A percentile compares a stretch with the other conserved stretches of the same genome.
Conservation (phyloP, 1,140 invertebrate genomes). For the Uloborus diversus region DNA sequence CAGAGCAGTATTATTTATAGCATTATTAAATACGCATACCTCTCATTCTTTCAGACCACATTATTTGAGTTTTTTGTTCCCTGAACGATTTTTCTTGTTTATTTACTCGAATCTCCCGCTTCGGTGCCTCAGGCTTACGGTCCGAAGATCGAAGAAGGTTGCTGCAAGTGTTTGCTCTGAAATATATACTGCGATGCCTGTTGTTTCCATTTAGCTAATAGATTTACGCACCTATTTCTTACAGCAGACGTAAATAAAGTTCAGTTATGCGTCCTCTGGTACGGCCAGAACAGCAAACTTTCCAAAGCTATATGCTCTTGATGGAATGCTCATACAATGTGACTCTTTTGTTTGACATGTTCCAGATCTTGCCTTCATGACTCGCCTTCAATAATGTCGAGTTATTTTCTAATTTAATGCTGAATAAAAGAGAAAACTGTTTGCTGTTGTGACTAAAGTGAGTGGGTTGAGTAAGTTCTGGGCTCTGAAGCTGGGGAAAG, state of each 20-base stretch:
- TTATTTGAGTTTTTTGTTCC: constrained; percentile 1
- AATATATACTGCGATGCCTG: constrained; percentile 25
- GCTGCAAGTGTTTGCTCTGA: not conserved
- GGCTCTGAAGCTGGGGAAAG: too few relatives aligned
- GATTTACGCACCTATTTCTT: constrained; percentile 37
- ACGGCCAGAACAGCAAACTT: not conserved
- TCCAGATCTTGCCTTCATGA: constrained; percentile 24
- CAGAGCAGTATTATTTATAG: constrained; percentile 27
- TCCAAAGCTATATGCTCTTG: constrained; percentile 13
- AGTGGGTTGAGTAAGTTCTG: too few relatives aligned
- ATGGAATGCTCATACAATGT: not conserved
- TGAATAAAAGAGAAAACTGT: constrained; percentile 12
- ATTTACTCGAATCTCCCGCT: not conserved
- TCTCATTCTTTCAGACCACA: constrained; percentile 7
- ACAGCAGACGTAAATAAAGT: constrained; percentile 25
- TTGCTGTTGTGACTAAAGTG: not conserved
- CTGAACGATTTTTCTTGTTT: not conserved
- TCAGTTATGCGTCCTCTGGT: constrained; percentile 27
- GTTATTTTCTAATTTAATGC: constrained; percentile 28
- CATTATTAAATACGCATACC: constrained; percentile 36
- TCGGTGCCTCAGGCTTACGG: not conserved
- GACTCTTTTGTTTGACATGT: constrained; percentile 24
- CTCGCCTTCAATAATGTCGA: constrained; percentile 35
- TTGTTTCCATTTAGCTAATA: constrained; percentile 42
- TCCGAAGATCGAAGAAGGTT: constrained; percentile 1